Evolutionary conservation across 2,113 vertebrate genomes (phyloP).

Genomic region (Anser brachyrhynchus): DNA sequence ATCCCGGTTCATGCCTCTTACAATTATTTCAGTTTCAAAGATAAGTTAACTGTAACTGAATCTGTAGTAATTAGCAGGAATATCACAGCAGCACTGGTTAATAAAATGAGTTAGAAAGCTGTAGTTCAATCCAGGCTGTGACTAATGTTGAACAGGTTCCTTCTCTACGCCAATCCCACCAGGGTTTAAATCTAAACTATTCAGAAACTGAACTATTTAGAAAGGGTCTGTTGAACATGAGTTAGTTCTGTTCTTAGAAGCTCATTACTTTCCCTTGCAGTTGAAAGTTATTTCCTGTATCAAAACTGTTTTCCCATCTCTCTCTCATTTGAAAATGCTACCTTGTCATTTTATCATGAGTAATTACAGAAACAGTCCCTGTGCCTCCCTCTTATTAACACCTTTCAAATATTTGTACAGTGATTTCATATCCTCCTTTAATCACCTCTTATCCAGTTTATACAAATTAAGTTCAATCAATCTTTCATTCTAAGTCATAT

Average conservation of each 20-base stretch:
- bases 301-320: background rate
- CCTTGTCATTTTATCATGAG: background rate
- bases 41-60: background rate
- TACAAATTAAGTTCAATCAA: constrained; percentile 46
- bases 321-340: background rate
- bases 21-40: background rate
- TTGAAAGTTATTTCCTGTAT: background rate
- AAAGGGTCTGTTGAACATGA: background rate
- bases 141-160: background rate
- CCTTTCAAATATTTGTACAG: constrained; percentile 66
- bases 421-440: constrained; percentile 48
- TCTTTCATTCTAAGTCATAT: constrained; percentile 18
- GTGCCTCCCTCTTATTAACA: constrained; percentile 19
- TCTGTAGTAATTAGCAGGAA: background rate
- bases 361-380: constrained; percentile 11
- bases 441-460: constrained; percentile 53
- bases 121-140: background rate
- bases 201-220: constrained; percentile 12
- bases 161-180: background rate
- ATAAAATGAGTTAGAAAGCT: background rate
- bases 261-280: background rate
- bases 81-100: background rate
- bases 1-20: background rate
- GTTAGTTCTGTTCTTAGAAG: constrained; percentile 11
- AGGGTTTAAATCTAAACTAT: constrained; percentile 14